phyloP scores from a whole-genome alignment of 2,888 invertebrate species.

The Drosophila birchii region DNA sequence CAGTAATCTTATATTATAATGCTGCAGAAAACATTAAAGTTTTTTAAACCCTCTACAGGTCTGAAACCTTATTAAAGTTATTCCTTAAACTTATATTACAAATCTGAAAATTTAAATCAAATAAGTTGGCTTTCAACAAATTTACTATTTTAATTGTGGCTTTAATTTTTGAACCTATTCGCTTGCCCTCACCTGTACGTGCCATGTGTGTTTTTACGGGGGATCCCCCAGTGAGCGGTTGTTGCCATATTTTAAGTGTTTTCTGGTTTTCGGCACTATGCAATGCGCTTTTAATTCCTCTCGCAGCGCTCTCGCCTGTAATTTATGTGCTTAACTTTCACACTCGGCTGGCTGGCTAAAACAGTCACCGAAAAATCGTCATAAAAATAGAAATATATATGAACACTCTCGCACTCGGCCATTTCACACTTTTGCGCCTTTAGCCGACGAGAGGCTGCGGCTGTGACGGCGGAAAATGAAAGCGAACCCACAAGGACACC shows the following conservation, averaged over 20 bases:
- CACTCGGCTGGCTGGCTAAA: constrained; percentile 62
- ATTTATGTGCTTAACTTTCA: constrained; percentile 79
- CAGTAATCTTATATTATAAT: neutral
- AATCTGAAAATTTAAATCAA: neutral
- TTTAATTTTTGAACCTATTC: neutral
- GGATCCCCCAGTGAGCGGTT: constrained; percentile 22
- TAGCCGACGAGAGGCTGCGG: constrained; percentile 39
- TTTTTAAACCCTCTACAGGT: neutral
- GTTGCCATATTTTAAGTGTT: constrained; percentile 66
- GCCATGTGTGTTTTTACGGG: neutral
- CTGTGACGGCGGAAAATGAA: constrained; percentile 39
- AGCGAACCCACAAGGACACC: constrained; percentile 37
- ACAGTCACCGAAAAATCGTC: constrained; percentile 67
- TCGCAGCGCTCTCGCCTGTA: constrained; percentile 56
- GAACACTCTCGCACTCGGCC: constrained; percentile 42
- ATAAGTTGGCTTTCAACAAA: neutral
- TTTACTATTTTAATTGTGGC: neutral
- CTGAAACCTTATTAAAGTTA: neutral
- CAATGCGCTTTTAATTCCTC: constrained; percentile 74
- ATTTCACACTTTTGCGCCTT: constrained; percentile 78
- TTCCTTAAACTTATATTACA: neutral
- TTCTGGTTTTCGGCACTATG: constrained; percentile 49
- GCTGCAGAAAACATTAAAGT: neutral
- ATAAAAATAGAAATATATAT: constrained; percentile 58
- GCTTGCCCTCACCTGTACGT: neutral